These are phyloP conservation scores for Oreochromis mossambicus DNA, from an alignment of 2,797 vertebrate species.

Conservation along the genomic window DNA sequence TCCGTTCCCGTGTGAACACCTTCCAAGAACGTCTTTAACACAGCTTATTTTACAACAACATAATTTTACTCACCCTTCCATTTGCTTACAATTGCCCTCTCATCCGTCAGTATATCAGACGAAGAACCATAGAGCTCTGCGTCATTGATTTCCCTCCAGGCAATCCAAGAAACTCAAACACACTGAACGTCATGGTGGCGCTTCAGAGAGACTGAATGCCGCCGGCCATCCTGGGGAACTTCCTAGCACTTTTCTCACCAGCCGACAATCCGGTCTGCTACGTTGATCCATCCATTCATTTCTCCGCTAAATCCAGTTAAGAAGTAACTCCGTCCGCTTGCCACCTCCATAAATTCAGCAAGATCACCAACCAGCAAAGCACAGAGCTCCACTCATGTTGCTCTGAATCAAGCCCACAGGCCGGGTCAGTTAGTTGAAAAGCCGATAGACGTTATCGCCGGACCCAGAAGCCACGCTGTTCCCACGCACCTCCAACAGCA, in stretches of 20 bases:
- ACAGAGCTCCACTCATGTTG: not conserved
- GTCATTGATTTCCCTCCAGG: rapidly evolving
- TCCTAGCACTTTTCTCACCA: not conserved
- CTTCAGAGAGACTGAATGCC: not conserved
- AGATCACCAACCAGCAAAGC: not conserved
- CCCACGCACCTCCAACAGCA: not conserved
- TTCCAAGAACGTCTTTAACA: not conserved
- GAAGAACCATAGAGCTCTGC: not conserved
- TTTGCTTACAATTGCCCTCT: not conserved
- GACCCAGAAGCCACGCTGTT: not conserved
- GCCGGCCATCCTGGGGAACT: not conserved
- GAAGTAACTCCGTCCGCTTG: not conserved
- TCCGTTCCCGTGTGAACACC: not conserved
- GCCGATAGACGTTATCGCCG: not conserved
- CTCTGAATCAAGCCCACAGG: not conserved
- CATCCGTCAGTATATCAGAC: rapidly evolving
- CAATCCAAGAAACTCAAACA: not conserved
- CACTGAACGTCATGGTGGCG: rapidly evolving
- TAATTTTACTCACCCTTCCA: not conserved
- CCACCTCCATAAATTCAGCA: not conserved
- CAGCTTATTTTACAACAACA: not conserved
- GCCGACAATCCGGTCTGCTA: not conserved
- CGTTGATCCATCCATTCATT: not conserved
- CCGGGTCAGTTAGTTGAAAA: not conserved
- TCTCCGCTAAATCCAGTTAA: not conserved